Conservation (phyloP, 2,888 invertebrate genomes). For the Ectobius pallidus region DNA sequence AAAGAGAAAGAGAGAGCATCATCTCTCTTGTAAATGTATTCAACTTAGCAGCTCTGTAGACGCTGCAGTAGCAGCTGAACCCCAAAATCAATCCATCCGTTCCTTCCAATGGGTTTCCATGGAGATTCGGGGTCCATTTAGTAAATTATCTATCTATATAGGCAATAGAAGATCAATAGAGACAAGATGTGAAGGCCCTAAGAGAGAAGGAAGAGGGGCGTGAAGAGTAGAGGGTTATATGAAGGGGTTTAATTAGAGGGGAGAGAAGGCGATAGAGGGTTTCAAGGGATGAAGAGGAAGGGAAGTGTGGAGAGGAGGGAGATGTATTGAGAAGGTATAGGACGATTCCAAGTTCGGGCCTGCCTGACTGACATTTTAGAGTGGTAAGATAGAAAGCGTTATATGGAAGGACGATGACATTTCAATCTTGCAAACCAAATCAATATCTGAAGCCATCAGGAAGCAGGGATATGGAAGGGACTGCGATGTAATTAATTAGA, state of each 20-base stretch:
- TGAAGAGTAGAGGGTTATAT: conserved; percentile 25
- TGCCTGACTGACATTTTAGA: neutral
- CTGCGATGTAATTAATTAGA: no score
- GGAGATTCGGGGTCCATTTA: conserved; percentile 43
- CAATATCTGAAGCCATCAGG: no score
- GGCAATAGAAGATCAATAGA: conserved; percentile 44
- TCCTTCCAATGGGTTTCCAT: conserved; percentile 40
- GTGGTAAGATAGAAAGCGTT: neutral
- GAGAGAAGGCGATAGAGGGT: conserved; percentile 22
- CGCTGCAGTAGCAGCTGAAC: conserved; percentile 20
- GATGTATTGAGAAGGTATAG: conserved; percentile 26
- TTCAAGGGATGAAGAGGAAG: conserved; percentile 17
- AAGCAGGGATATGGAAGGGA: no score
- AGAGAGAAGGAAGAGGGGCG: conserved; percentile 20
- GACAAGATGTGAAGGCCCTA: conserved; percentile 38
- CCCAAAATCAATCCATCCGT: conserved; percentile 37
- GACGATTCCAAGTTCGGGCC: conserved; percentile 15
- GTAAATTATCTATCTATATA: conserved; percentile 45
- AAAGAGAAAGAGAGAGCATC: neutral
- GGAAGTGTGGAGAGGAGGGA: neutral
- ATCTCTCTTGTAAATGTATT: neutral
- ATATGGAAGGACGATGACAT: conserved; percentile 15
- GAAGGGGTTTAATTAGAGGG: conserved; percentile 40
- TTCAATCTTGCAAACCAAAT: neutral
- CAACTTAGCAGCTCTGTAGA: neutral